Evolutionary conservation across 2,797 vertebrate species (phyloP), one percentile per base, ranked within the genome.

Genomic region (Lepilemur septentrionalis): DNA sequence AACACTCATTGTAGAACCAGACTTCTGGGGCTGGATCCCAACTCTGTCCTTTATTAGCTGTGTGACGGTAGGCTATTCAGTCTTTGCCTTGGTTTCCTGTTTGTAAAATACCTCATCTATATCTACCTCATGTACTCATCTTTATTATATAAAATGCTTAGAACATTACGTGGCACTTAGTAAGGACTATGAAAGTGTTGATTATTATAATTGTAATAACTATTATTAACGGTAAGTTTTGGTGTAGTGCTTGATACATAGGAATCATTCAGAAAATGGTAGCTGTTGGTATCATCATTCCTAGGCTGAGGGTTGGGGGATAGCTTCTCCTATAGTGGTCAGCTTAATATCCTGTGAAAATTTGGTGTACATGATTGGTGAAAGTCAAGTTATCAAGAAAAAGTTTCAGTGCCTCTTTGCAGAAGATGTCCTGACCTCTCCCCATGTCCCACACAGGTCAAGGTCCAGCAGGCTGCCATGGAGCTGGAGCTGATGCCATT

Each of bases 401-500:
- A 82, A 50, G 28, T 67, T 28, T 55, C 20, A 1, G 25, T 43
- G 38, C 15, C 61, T 93, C 46, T 82, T 18, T 50, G 23, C 5
- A 5, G 5, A 35, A 28, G 32, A 2, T 30, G 1, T 67, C 79
- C 69, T 95, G 32, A 70, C 72, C 78, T 87, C 86, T 95, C 38
- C 81, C 82, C 30, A 0, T 0, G 79, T 89, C 46, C 57, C 86
- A 15, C 10, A 38, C 95, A 99, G 99, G 98, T 99, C 96, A 99
- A 99, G 98, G 97, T 99, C 82, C 99, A 99, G 96, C 99, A 99
- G 98, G 99, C 99, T 89, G 99, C 99, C 73, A 98, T 99, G 98
- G 99, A 99, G 97, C 97, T 99, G 55, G 99, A 99, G 98, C 98
- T 99, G 94, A 99, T 99, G 48, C 99, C 99, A 1, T 99, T 99